Base-by-base conservation (phyloP, 1,140 invertebrate genomes). In the Dreissena rostriformis region DNA sequence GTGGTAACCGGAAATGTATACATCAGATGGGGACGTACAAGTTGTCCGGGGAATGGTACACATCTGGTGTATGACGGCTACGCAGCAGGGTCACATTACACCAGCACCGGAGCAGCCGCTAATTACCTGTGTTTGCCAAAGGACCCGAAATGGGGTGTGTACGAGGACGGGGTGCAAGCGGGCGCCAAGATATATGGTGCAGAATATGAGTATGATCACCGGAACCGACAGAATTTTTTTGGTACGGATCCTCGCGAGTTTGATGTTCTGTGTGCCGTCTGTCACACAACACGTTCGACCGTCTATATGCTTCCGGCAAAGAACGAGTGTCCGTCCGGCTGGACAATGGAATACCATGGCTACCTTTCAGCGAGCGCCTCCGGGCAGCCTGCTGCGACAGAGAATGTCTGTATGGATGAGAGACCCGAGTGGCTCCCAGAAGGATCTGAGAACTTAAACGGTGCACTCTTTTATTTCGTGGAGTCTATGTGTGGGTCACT, bases 251-350 rank as follows among this genome's bases (percentile, higher is more conserved):
- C 52, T 26, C 12, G 24, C 15, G 14, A 72, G 22, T 22, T 24
- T 57, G 70, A 72, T 14, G 70, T 72, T 15, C 70, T 49, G 52
- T 72, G 70, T 39, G 29, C 70, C 28, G 70, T 72, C 28, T 72
- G 70, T 51, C 22, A 24, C 14, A 51, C 15, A n/a, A 51, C 12
- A 51, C 29, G 12, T 14, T 15, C 14, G 15, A 72, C 24, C 12
- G 28, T 14, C 52, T 10, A 17, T 14, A 12, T 72, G 15, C 29
- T 72, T n/a, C n/a, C n/a, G n/a, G n/a, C n/a, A n/a, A n/a, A n/a
- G n/a, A n/a, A n/a, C n/a, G n/a, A n/a, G n/a, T n/a, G n/a, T n/a
- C n/a, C n/a, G n/a, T n/a, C n/a, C n/a, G n/a, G n/a, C n/a, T n/a
- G n/a, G n/a, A n/a, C n/a, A n/a, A n/a, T n/a, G n/a, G n/a, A n/a